phyloP scores from a whole-genome alignment of 2,113 vertebrate species.

The Cathartes aura region DNA sequence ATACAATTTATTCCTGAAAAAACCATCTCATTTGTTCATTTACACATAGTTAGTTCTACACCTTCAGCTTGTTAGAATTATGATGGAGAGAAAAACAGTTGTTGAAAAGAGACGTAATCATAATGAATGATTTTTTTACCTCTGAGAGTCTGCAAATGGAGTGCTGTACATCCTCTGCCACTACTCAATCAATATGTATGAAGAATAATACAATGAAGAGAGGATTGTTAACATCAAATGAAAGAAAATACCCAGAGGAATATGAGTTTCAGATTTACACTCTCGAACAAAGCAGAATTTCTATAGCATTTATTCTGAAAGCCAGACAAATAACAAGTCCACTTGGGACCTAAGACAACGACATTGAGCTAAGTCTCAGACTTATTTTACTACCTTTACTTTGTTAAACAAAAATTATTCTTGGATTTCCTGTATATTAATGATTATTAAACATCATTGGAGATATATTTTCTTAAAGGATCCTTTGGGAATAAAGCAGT shows the following conservation, averaged over 20 bases:
- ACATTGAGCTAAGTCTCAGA: background rate
- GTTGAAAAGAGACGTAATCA: background rate
- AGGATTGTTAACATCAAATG: constrained; percentile 7
- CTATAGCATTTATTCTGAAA: constrained; percentile 16
- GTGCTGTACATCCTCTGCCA: background rate
- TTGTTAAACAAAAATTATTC: background rate
- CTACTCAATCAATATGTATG: constrained; percentile 21
- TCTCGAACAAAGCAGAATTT: constrained; percentile 17
- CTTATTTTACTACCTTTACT: background rate
- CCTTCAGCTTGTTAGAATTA: background rate
- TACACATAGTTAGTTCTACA: background rate
- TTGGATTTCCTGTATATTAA: background rate
- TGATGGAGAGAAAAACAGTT: background rate
- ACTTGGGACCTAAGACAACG: constrained; percentile 10
- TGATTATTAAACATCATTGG: background rate
- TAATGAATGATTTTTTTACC: background rate
- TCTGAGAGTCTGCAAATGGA: background rate
- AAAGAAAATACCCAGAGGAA: constrained; percentile 25
- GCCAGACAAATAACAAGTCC: constrained; percentile 28
- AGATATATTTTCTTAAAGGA: background rate
- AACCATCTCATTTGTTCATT: background rate
- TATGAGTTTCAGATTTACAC: background rate
- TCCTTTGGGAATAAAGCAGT: background rate
- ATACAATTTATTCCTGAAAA: background rate
- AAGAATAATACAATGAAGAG: constrained; percentile 2